phyloP scores from a whole-genome alignment of 2,113 vertebrate species.

The Oncorhynchus nerka region DNA sequence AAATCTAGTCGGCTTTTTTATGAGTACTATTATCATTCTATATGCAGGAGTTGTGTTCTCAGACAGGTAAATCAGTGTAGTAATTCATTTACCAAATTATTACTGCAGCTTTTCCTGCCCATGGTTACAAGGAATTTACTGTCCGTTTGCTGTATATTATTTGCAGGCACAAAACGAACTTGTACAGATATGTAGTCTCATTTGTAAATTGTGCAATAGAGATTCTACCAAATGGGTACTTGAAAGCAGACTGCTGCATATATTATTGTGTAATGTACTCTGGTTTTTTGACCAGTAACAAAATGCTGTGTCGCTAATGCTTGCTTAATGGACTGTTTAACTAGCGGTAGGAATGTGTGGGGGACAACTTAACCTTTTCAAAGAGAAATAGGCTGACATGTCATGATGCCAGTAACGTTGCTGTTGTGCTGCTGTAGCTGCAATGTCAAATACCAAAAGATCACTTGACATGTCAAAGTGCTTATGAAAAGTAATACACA shows the following conservation, averaged over 20 bases:
- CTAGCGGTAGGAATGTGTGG: neutral
- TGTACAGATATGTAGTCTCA: neutral
- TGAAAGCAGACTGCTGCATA: neutral
- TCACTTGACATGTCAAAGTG: neutral
- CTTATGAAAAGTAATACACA: neutral
- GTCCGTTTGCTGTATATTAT: neutral
- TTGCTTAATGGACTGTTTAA: conserved; percentile 8
- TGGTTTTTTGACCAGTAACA: conserved; percentile 15
- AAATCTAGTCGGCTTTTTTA: neutral
- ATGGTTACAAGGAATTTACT: neutral
- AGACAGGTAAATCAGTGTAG: neutral
- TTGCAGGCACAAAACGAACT: neutral
- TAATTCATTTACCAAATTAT: neutral
- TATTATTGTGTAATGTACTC: conserved; percentile 18
- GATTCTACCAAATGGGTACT: neutral
- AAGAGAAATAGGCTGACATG: conserved; percentile 9
- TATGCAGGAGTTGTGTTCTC: neutral
- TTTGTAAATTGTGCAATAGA: neutral
- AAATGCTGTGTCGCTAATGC: conserved; percentile 1
- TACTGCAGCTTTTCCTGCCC: neutral
- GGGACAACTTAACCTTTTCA: conserved; percentile 11
- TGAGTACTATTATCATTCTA: neutral
- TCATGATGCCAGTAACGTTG: neutral
- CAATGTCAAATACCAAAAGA: neutral
- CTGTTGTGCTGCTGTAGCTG: neutral